Base-by-base conservation (phyloP, 1,140 invertebrate species). In the Caenorhabditis inopinata region DNA sequence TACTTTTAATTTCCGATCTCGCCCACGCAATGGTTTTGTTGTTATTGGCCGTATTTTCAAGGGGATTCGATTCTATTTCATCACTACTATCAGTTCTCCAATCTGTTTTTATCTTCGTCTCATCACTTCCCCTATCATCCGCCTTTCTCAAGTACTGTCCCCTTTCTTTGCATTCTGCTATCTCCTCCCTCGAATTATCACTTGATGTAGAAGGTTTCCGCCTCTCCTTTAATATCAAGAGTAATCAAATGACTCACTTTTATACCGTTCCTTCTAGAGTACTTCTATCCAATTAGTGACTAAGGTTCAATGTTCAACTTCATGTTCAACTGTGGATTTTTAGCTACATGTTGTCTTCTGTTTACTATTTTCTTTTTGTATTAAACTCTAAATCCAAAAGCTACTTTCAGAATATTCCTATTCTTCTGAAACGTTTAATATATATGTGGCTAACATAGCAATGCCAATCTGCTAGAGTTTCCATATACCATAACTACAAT, bases 221-320 rank as follows among this genome's bases (percentile, higher is more conserved):
- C 51, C 14, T 14, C 51, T 16, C 27, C n/a, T 58, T 58, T 58
- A 16, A 58, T 58, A 58, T 58, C 51, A 32, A 58, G 18, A 48
- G 23, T n/a, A n/a, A n/a, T n/a, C n/a, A n/a, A n/a, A n/a, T 58
- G 51, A 58, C 12, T 58, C 51, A 58, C 51, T n/a, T 58, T 32
- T 32, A 23, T 11, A 3, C 51, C 1, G 18, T 58, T 23, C 51
- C 2, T 51, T 51, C 51, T 5, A 23, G 35, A 68, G 58, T 68
- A 3, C 38, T n/a, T 68, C n/a, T 68, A 68, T 68, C 58, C 58
- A 68, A 68, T 68, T 68, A 68, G 58, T 68, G 58, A 68, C 58
- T 68, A 68, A 42, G 38, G 14, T 42, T 42, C n/a, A n/a, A 42
- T 42, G 38, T 42, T 42, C 38, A n/a, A n/a, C n/a, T n/a, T n/a